Evolutionary conservation across 2,113 vertebrate genomes (phyloP).

Genomic region (Nestor notabilis): DNA sequence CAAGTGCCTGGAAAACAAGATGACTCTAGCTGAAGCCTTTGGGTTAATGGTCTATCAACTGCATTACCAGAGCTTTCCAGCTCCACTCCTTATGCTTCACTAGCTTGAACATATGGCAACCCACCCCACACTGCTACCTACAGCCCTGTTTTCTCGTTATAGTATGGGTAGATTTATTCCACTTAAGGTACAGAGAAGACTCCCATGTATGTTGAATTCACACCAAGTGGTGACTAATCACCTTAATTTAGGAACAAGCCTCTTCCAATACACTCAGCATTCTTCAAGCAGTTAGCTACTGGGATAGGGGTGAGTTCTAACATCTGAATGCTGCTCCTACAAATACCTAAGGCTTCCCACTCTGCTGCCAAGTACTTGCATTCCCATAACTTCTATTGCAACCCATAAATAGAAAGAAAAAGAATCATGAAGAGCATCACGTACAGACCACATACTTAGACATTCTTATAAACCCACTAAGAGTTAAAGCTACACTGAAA

Average conservation of each 20-base stretch:
- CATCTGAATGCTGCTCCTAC: neutral
- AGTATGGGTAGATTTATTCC: neutral
- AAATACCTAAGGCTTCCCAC: neutral
- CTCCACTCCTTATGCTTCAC: neutral
- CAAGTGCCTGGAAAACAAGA: neutral
- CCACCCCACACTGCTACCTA: neutral
- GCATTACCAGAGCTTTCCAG: neutral
- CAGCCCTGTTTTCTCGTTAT: neutral
- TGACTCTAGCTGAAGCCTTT: neutral
- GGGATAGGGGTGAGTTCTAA: neutral
- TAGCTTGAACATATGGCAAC: neutral
- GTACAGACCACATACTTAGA: neutral
- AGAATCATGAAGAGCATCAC: neutral
- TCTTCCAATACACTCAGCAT: neutral
- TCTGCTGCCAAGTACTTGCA: neutral
- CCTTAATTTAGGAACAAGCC: neutral
- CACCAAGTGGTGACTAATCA: neutral
- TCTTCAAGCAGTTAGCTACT: neutral
- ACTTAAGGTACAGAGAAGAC: neutral
- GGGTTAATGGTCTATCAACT: neutral
- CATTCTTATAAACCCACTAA: neutral
- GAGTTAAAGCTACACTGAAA: neutral
- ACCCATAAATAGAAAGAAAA: neutral
- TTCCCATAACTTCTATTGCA: neutral
- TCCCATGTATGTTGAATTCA: neutral